Evolutionary conservation across 2,113 vertebrate species (phyloP).

Genomic region (Amphiprion ocellaris): DNA sequence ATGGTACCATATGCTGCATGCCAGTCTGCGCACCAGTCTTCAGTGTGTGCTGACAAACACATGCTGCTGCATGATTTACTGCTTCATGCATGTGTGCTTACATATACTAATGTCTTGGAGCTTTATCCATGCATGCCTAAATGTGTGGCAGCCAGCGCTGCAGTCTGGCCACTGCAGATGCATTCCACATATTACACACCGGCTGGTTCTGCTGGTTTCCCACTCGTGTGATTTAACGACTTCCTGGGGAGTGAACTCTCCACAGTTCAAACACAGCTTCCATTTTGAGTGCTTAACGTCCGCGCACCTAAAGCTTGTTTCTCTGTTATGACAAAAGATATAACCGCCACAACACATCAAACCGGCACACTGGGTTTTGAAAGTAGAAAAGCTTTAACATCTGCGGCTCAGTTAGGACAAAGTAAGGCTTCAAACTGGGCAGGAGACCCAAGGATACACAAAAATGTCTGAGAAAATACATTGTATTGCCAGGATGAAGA

Average conservation of each 20-base stretch:
- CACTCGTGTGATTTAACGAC: constrained; percentile 54
- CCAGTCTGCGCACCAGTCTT: background rate
- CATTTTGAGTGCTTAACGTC: background rate
- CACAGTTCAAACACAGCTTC: constrained; percentile 40
- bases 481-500: constrained; percentile 22
- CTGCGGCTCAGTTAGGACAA: constrained; percentile 17
- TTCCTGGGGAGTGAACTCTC: constrained; percentile 40
- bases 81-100: constrained; percentile 32
- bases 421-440: constrained; percentile 14
- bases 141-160: constrained; percentile 12
- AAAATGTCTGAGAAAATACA: constrained; percentile 27
- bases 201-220: constrained; percentile 25
- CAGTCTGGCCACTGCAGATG: constrained; percentile 39
- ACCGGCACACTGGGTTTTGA: constrained; percentile 7
- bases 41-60: constrained; percentile 19
- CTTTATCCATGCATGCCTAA: constrained; percentile 42
- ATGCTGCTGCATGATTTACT: constrained; percentile 39
- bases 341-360: background rate
- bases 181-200: constrained; percentile 56
- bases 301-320: background rate
- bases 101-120: constrained; percentile 18
- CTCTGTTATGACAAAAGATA: background rate
- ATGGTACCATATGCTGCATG: constrained; percentile 20
- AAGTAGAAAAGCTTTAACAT: constrained; percentile 21
- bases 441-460: constrained; percentile 34